Evolutionary conservation across 2,113 vertebrate genomes (phyloP).

Genomic region (Cryptotis parvus): DNA sequence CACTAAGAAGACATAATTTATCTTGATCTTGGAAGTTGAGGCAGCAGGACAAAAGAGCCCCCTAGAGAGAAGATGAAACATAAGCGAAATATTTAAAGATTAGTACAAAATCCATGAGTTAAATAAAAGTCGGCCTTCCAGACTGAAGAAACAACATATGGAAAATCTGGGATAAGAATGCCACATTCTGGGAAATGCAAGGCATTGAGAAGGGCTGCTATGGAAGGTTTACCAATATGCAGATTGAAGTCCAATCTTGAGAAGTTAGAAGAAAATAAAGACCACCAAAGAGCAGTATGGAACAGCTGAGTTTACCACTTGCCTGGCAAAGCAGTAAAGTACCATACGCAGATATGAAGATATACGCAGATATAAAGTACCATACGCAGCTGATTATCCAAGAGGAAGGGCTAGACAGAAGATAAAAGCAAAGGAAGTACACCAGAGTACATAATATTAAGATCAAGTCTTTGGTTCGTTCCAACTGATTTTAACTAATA

Average conservation of each 20-base stretch:
- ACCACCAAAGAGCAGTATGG: not conserved
- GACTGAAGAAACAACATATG: not conserved
- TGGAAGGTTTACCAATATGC: not conserved
- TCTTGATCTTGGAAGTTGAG: not conserved
- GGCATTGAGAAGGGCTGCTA: not conserved
- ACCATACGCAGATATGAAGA: not conserved
- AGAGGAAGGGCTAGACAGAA: not conserved
- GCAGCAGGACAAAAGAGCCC: not conserved
- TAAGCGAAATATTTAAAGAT: not conserved
- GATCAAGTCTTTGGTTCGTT: not conserved
- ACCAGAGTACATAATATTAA: not conserved
- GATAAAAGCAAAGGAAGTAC: not conserved
- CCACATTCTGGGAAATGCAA: not conserved
- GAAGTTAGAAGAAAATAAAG: not conserved
- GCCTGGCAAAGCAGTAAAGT: not conserved
- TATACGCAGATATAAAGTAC: not conserved
- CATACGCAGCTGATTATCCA: not conserved
- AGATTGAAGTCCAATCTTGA: not conserved
- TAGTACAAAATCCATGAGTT: not conserved
- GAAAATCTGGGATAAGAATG: not conserved
- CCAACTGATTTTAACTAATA: not conserved
- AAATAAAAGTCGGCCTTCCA: not conserved
- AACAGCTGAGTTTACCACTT: not conserved
- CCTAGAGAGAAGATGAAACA: not conserved
- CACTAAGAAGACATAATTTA: not conserved